Conservation (phyloP, 2,113 vertebrate species). For the Tupaia chinensis region DNA sequence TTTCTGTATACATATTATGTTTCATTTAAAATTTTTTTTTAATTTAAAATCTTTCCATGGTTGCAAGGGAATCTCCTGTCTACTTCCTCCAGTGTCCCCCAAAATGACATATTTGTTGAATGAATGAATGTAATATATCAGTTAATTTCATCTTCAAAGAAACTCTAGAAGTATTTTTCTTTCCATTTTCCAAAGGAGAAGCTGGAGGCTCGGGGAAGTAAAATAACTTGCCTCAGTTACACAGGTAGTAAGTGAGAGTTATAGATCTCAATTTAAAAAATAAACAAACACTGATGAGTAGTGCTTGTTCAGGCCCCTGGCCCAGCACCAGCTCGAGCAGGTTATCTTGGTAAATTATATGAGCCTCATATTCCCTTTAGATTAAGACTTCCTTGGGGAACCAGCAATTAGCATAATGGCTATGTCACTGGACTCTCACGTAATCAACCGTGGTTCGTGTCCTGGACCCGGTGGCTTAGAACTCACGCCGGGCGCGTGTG, state of each 20-base stretch:
- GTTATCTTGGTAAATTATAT: neutral
- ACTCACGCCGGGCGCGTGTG: no score
- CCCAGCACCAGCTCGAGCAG: neutral
- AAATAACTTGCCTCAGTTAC: conserved; percentile 25
- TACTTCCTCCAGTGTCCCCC: neutral
- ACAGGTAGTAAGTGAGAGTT: neutral
- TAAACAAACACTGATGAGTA: neutral
- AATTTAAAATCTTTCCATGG: neutral
- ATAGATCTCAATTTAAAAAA: neutral
- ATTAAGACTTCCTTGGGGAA: conserved; percentile 25
- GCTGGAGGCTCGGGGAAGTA: neutral
- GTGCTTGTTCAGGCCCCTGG: neutral
- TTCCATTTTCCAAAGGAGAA: conserved; percentile 29
- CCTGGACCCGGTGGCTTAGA: no score
- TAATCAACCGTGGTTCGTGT: no score
- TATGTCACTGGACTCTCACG: no score
- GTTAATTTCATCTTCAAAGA: neutral
- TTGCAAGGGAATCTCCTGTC: neutral
- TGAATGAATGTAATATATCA: neutral
- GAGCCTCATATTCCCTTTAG: neutral
- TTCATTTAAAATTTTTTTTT: conserved; percentile 29
- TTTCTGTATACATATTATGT: neutral
- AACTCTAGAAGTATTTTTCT: neutral
- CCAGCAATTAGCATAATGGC: no score
- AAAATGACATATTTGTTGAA: neutral